phyloP scores from a whole-genome alignment of 2,888 invertebrate species.

The Dorcus parallelipipedus region DNA sequence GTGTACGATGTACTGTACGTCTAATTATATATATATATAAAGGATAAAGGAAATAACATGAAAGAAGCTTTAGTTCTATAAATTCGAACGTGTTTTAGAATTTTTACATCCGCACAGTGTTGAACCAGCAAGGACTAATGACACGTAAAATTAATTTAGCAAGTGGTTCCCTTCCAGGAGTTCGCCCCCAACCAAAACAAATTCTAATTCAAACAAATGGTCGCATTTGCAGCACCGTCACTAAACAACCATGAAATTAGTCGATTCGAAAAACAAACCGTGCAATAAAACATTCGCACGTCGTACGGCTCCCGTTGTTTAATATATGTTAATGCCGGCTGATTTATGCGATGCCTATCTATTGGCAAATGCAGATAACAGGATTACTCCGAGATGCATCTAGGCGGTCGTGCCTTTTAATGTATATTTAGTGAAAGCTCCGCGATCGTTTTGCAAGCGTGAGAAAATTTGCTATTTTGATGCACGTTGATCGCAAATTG shows the following conservation, averaged over 20 bases:
- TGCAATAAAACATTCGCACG: conserved; percentile 1
- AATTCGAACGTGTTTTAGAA: too few relatives aligned
- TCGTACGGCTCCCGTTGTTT: conserved; percentile 17
- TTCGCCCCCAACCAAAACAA: conserved; percentile 20
- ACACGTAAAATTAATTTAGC: conserved; percentile 35
- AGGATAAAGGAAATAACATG: too few relatives aligned
- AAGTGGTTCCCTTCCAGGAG: conserved; percentile 10
- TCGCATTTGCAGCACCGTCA: conserved; percentile 17
- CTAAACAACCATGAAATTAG: conserved; percentile 19
- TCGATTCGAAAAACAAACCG: conserved; percentile 5
- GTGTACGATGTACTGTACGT: too few relatives aligned
- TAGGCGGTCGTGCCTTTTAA: not conserved
- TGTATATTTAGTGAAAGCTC: not conserved
- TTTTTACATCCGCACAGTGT: too few relatives aligned
- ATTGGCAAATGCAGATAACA: not conserved
- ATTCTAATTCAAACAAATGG: conserved; percentile 24
- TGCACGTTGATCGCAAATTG: not conserved
- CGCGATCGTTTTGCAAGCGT: not conserved
- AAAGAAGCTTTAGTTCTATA: too few relatives aligned
- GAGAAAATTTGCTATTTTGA: not conserved
- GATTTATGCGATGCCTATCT: conserved; percentile 22
- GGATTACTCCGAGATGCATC: not conserved
- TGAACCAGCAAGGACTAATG: conserved; percentile 30
- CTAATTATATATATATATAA: too few relatives aligned
- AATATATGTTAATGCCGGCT: conserved; percentile 28